Percentiles rank a stretch among this genome's conserved stretches.
Conservation (phyloP, 2,113 vertebrate species). For the Callithrix jacchus region DNA sequence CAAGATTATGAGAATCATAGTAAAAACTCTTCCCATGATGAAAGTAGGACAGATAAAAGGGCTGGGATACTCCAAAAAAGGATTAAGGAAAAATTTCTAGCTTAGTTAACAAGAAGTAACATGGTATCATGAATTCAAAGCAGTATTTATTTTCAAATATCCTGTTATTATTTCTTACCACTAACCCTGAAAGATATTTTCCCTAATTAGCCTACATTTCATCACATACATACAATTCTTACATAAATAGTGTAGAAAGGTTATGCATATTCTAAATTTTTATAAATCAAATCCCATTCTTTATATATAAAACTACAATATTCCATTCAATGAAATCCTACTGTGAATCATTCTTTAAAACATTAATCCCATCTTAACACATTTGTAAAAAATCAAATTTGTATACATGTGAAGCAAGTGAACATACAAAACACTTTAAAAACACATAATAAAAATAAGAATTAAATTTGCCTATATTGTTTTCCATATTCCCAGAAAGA, state of each 20-base stretch:
- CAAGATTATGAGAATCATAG: conserved; percentile 3
- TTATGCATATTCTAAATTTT: background rate
- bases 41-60: background rate
- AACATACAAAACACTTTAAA: conserved; percentile 20
- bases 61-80: background rate
- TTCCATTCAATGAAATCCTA: background rate
- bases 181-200: background rate
- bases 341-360: conserved; percentile 4
- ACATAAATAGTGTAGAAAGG: background rate
- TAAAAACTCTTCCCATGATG: background rate
- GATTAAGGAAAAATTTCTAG: background rate
- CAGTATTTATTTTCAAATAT: conserved; percentile 35
- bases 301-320: background rate
- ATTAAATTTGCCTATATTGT: background rate
- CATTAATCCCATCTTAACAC: conserved; percentile 1
- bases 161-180: background rate
- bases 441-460: background rate
- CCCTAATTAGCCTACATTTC: background rate
- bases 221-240: background rate
- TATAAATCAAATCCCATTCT: background rate
- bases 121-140: background rate
- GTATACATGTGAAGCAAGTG: background rate
- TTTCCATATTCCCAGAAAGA: background rate
- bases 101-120: conserved; percentile 6
- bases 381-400: background rate